Evolutionary conservation across 2,113 vertebrate species (phyloP).

Genomic region (Gila orcuttii): DNA sequence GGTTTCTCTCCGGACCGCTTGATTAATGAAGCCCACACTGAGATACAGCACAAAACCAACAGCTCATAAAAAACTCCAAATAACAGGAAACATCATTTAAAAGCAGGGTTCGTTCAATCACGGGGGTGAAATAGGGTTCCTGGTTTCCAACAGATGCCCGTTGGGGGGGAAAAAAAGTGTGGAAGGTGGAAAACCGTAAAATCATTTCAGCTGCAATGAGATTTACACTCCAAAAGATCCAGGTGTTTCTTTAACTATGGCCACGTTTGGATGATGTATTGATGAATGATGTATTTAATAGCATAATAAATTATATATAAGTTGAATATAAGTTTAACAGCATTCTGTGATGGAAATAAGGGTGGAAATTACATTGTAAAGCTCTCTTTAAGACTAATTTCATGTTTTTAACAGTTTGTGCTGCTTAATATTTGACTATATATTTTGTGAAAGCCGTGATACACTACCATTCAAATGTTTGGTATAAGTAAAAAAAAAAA

Average conservation of each 20-base stretch:
- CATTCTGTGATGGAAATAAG: background rate
- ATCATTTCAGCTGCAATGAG: background rate
- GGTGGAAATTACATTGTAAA: no score
- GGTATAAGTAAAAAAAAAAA: no score
- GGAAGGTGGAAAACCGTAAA: background rate
- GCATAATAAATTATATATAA: no score
- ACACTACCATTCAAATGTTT: no score
- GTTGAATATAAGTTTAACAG: background rate
- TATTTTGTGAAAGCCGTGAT: no score
- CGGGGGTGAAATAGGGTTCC: background rate
- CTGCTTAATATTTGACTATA: no score
- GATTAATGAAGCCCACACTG: slow-evolving; percentile 46
- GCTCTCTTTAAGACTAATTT: no score
- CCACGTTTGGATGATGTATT: background rate
- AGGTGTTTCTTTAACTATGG: slow-evolving; percentile 5
- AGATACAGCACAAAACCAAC: slow-evolving; percentile 26
- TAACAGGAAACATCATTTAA: slow-evolving; percentile 24
- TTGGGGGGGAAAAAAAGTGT: background rate
- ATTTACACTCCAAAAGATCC: slow-evolving; percentile 10
- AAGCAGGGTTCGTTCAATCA: background rate
- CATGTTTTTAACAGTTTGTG: no score
- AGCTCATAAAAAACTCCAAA: slow-evolving; percentile 11
- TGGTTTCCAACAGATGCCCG: slow-evolving; percentile 17
- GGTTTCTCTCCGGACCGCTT: slow-evolving; percentile 32
- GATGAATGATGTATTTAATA: background rate